phyloP scores from a whole-genome alignment of 2,797 vertebrate genomes.

The Eulemur albifrons region DNA sequence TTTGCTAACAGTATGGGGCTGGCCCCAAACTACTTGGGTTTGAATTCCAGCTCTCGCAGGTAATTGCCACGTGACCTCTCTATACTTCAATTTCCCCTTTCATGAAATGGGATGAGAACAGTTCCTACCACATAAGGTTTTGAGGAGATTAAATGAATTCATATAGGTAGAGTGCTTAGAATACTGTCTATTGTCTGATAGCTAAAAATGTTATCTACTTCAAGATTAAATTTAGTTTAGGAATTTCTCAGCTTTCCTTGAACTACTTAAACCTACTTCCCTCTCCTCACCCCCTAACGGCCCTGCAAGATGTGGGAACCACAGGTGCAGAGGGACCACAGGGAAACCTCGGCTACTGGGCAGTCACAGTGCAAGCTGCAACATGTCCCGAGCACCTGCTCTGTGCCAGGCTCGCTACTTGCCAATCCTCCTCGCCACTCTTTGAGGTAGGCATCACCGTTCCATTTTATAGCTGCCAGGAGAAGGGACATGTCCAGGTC shows the following conservation, averaged over 20 bases:
- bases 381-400: too few relatives aligned
- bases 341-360: not conserved
- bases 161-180: not conserved
- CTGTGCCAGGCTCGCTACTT: not conserved
- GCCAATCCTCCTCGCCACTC: not conserved
- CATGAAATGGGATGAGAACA: not conserved
- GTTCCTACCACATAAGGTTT: not conserved
- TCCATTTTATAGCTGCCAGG: not conserved
- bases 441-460: not conserved
- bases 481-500: not conserved
- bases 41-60: not conserved
- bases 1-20: not conserved
- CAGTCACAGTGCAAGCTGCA: not conserved
- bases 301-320: not conserved
- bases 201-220: not conserved
- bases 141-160: not conserved
- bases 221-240: slow-evolving; percentile 17
- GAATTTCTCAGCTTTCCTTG: not conserved
- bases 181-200: not conserved
- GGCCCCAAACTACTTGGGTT: not conserved
- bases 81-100: not conserved
- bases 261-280: not conserved
- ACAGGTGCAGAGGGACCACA: not conserved
- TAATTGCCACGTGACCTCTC: not conserved
- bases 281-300: not conserved